Conservation (phyloP, 2,888 invertebrate species). For the Melanargia galathea region DNA sequence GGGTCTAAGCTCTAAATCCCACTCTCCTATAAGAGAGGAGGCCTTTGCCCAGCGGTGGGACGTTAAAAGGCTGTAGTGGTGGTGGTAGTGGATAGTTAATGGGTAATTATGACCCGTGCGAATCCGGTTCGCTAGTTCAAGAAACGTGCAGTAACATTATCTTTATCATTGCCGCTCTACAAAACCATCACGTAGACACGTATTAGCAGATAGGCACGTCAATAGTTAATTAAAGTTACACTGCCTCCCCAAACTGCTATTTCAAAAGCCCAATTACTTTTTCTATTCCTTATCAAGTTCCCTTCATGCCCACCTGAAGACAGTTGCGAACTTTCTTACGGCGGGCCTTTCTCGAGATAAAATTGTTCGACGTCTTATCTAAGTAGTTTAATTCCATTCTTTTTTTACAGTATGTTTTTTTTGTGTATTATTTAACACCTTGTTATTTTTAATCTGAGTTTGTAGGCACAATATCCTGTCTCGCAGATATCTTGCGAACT, state of each 20-base stretch:
- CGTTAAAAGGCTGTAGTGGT: too few species aligned
- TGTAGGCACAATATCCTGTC: too few species aligned
- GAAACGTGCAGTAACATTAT: not conserved
- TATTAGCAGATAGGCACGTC: conserved; percentile 29
- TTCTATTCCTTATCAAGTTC: conserved; percentile 65
- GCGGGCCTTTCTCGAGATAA: conserved; percentile 58
- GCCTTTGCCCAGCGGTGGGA: too few species aligned
- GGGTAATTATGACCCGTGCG: too few species aligned
- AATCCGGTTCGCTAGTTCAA: too few species aligned
- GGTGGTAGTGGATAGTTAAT: too few species aligned
- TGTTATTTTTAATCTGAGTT: not conserved
- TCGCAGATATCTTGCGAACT: too few species aligned
- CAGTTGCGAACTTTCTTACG: conserved; percentile 69
- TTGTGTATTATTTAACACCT: not conserved
- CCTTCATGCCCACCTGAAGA: conserved; percentile 68
- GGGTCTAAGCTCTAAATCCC: too few species aligned
- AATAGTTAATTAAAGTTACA: conserved; percentile 56
- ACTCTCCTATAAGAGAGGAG: too few species aligned
- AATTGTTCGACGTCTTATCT: conserved; percentile 45
- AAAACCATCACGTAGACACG: conserved; percentile 14
- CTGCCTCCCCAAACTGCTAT: conserved; percentile 49
- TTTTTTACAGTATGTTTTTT: not conserved
- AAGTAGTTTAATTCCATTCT: not conserved
- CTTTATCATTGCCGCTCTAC: not conserved
- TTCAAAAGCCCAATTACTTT: conserved; percentile 60